Evolutionary conservation across 2,888 invertebrate genomes (phyloP).

Genomic region (Mayetiola destructor): DNA sequence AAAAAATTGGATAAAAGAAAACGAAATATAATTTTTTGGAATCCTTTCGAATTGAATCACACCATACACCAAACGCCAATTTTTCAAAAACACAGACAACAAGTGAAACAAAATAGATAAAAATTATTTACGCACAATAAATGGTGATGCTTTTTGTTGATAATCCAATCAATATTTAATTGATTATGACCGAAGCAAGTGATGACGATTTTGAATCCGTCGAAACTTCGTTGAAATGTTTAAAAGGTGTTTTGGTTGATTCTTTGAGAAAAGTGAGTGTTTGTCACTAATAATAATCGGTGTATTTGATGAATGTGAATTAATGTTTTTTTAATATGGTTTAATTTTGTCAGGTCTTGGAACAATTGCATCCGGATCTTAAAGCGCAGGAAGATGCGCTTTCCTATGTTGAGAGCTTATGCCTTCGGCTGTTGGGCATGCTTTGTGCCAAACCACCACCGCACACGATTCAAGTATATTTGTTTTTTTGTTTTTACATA

Average conservation of each 20-base stretch:
- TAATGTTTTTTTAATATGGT: not conserved
- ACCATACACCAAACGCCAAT: too few species aligned
- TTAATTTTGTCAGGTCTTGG: constrained; percentile 53
- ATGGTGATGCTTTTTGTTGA: not conserved
- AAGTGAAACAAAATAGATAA: not conserved
- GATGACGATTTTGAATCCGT: constrained; percentile 67
- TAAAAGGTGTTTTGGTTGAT: constrained; percentile 74
- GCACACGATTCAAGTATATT: constrained; percentile 54
- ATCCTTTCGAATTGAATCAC: too few species aligned
- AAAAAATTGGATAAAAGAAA: too few species aligned
- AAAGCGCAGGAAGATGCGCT: constrained; percentile 78
- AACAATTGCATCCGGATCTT: constrained; percentile 78
- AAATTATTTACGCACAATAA: not conserved
- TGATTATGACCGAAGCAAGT: constrained; percentile 10
- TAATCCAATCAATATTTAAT: not conserved
- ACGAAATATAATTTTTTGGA: too few species aligned
- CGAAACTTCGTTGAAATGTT: constrained; percentile 76
- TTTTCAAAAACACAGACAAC: not conserved
- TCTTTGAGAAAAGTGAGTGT: constrained; percentile 68
- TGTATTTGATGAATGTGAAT: not conserved
- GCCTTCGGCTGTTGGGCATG: constrained; percentile 74
- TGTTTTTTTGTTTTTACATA: not conserved
- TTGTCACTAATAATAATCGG: not conserved
- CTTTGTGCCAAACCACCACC: constrained; percentile 74
- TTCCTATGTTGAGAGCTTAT: constrained; percentile 81